Base-by-base conservation (phyloP, 2,113 vertebrate genomes). In the Benitochromis conjunctus region DNA sequence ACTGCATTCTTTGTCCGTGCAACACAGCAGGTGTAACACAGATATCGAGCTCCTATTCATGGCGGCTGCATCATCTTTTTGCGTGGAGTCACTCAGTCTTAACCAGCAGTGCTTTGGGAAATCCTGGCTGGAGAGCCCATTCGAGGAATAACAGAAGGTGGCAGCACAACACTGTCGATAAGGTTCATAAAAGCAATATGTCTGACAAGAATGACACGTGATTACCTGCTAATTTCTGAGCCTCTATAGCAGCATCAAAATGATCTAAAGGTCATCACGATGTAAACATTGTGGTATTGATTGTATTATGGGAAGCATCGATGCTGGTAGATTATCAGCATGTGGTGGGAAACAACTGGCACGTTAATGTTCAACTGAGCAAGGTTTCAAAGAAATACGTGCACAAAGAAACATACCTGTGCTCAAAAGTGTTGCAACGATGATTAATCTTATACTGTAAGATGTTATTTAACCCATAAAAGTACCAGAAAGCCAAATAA, bases 401-500 rank as follows among this genome's bases (percentile, higher is more conserved):
- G 82, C 86, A 78, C 60, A 91, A 77, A 89, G 66, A 80, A 78
- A 79, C 41, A 81, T 46, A 85, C 16, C 43, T 31, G 83, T 71
- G 80, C 60, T 31, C 62, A 51, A 87, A 88, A 83, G 51, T 84
- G n/a, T 85, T 54, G 74, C 29, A 77, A 57, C 43, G 2, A 80
- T 41, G 38, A 34, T 92, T 82, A 83, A 84, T 83, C 71, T 64
- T 3, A 14, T 80, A 86, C 31, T 60, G 19, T 90, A 46, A 36
- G 41, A 46, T 86, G 62, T 88, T 80, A 86, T 82, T 83, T 0
- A 89, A 83, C 81, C 87, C 85, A 86, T 85, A 64, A 85, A 91
- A 76, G 91, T 89, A 88, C 85, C 87, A 84, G 57, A 34, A 88
- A 60, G 41, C 19, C 91, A 89, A 85, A 91, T 57, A 79, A 89